Evolutionary conservation across 2,797 vertebrate genomes (phyloP).

Genomic region (Syngnathus rostellatus): DNA sequence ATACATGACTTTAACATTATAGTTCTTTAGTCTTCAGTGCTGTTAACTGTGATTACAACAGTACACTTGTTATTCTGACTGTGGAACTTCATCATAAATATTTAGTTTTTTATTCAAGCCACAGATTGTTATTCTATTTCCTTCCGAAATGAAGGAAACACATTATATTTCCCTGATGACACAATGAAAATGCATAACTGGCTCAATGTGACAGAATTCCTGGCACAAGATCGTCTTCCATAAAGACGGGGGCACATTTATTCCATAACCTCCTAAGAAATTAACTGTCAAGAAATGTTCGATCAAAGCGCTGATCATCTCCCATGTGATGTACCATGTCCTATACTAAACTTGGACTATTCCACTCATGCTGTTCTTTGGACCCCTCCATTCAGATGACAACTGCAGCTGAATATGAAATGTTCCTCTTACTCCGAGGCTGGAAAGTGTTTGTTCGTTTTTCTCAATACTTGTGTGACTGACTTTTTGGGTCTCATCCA

Average conservation of each 20-base stretch:
- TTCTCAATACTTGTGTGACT: constrained; percentile 22
- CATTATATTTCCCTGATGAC: constrained; percentile 38
- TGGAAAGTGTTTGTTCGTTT: constrained; percentile 16
- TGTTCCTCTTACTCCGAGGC: constrained; percentile 20
- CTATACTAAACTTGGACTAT: neutral
- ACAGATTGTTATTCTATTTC: constrained; percentile 21
- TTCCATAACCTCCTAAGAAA: constrained; percentile 40
- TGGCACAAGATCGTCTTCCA: constrained; percentile 33
- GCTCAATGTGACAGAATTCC: constrained; percentile 38
- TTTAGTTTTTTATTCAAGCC: constrained; percentile 23
- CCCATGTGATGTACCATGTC: neutral
- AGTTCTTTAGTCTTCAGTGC: neutral
- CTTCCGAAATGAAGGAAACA: constrained; percentile 30
- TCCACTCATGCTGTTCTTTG: constrained; percentile 12
- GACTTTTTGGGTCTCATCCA: constrained; percentile 36
- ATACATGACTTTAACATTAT: neutral
- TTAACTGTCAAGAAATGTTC: constrained; percentile 39
- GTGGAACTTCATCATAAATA: constrained; percentile 9
- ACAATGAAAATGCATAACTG: constrained; percentile 40
- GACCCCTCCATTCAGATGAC: constrained; percentile 16
- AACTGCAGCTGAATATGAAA: constrained; percentile 31
- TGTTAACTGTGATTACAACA: neutral
- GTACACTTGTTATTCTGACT: neutral
- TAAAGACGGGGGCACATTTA: constrained; percentile 28
- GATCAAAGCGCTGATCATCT: constrained; percentile 34